Conservation (phyloP, 2,113 vertebrate genomes). For the Tragelaphus strepsiceros region DNA sequence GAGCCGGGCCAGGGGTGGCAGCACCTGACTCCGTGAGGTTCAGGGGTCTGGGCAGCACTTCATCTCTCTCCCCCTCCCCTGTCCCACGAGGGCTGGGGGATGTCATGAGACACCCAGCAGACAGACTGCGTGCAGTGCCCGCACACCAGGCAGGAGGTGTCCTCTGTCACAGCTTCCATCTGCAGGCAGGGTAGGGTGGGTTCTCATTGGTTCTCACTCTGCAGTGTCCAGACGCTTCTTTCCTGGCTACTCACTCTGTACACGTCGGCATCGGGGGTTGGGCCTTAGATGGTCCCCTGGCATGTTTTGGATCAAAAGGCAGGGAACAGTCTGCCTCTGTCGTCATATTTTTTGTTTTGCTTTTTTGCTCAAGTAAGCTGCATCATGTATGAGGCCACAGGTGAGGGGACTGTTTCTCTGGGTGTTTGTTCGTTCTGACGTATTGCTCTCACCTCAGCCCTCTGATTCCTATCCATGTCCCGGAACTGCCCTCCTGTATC, state of each 20-base stretch:
- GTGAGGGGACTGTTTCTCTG: background rate
- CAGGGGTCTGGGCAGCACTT: background rate
- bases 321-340: background rate
- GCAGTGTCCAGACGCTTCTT: background rate
- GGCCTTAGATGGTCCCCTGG: background rate
- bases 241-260: background rate
- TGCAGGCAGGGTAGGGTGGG: background rate
- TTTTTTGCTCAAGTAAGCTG: background rate
- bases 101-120: background rate
- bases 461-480: background rate
- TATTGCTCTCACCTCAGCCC: background rate
- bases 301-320: background rate
- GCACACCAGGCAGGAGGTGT: background rate
- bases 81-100: background rate
- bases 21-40: background rate
- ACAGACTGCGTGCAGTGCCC: background rate
- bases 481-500: background rate
- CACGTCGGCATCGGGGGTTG: background rate
- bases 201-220: accelerated
- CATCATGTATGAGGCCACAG: background rate
- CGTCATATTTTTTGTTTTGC: background rate
- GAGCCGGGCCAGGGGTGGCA: background rate
- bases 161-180: background rate
- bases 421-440: background rate
- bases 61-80: too few species aligned